Conservation (phyloP, 2,797 vertebrate species). For the Eremophila alpestris region DNA sequence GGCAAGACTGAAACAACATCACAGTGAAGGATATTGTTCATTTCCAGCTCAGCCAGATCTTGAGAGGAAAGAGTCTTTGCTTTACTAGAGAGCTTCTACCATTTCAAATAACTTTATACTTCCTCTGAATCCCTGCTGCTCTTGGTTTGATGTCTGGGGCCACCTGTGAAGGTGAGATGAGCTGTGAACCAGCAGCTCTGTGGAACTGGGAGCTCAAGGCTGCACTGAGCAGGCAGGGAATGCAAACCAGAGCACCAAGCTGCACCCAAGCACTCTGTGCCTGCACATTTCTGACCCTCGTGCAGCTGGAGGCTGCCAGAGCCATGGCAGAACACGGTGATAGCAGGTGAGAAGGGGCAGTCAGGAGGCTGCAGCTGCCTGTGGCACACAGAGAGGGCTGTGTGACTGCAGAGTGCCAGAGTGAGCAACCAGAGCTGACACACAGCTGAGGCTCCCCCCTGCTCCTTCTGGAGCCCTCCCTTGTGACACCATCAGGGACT, state of each 20-base stretch:
- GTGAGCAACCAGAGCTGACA: neutral
- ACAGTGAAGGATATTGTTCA: neutral
- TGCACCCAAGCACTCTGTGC: neutral
- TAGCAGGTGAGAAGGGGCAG: neutral
- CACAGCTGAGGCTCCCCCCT: neutral
- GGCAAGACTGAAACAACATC: neutral
- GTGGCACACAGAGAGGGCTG: neutral
- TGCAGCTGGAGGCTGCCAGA: neutral
- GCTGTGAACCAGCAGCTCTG: neutral
- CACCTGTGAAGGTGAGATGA: neutral
- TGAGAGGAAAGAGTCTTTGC: neutral
- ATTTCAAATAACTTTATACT: neutral
- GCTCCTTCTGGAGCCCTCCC: neutral
- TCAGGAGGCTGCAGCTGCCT: neutral
- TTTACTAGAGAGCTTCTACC: neutral
- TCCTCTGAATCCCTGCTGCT: neutral
- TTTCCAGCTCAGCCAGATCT: neutral
- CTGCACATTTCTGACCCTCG: neutral
- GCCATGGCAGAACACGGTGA: neutral
- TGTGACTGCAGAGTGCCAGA: neutral
- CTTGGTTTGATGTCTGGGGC: neutral
- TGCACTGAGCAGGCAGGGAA: neutral
- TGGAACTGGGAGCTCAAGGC: neutral
- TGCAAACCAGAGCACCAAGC: neutral
- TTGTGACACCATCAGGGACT: neutral